These are phyloP conservation scores for Cinclus cinclus DNA, from an alignment of 2,113 vertebrate species.

Conservation along the genomic window DNA sequence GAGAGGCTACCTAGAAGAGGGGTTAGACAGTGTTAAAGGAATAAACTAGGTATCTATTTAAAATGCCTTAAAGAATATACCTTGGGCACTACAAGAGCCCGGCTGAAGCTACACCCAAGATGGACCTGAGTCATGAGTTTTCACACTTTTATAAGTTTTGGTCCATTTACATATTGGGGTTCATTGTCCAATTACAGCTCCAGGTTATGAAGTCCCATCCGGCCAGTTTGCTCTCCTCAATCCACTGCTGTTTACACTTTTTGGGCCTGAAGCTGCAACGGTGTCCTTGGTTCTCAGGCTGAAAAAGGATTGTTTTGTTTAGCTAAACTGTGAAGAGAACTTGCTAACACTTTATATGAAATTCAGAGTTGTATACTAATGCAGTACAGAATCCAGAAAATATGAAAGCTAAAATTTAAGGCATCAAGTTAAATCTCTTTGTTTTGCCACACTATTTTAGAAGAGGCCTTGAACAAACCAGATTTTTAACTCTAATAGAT, in stretches of 20 bases:
- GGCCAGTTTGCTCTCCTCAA: not conserved
- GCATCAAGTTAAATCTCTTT: not conserved
- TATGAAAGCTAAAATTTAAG: not conserved
- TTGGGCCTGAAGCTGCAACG: not conserved
- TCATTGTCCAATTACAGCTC: too few species aligned
- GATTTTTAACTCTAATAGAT: not conserved
- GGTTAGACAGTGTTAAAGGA: not conserved
- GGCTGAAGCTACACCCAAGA: not conserved
- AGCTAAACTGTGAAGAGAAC: not conserved
- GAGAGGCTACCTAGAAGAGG: not conserved
- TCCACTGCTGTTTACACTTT: rapidly evolving
- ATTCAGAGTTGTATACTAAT: not conserved
- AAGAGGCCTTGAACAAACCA: not conserved
- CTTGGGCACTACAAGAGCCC: not conserved
- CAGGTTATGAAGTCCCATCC: not conserved
- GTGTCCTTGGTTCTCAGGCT: not conserved
- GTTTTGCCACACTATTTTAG: not conserved
- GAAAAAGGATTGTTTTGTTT: not conserved
- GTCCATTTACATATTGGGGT: not conserved
- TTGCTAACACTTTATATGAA: not conserved
- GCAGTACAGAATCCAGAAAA: not conserved
- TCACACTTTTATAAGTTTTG: not conserved
- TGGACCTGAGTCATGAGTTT: rapidly evolving
- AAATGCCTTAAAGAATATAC: not conserved
- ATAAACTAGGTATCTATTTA: not conserved